Conservation (phyloP, 2,113 vertebrate genomes). For the Lophochroa leadbeateri region DNA sequence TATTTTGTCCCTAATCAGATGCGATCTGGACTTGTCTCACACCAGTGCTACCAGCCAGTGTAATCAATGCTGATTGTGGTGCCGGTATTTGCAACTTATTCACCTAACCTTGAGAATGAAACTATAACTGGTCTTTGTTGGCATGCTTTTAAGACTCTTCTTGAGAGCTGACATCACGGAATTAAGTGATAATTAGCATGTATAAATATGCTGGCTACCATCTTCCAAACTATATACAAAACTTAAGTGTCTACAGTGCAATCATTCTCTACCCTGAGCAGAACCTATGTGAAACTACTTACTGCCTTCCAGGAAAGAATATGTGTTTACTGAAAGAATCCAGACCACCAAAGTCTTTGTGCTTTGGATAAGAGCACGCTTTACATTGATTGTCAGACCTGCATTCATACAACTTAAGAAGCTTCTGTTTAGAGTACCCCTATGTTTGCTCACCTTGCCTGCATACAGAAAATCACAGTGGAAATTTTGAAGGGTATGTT, state of each 20-base stretch:
- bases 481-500: not conserved
- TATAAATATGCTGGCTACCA: not conserved
- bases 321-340: not conserved
- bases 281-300: not conserved
- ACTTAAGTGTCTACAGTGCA: not conserved
- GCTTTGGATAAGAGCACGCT: not conserved
- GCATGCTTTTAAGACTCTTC: not conserved
- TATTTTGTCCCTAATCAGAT: not conserved
- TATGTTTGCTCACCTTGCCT: not conserved
- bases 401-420: not conserved
- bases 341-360: not conserved
- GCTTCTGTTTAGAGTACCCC: not conserved
- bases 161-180: not conserved
- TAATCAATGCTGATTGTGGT: not conserved
- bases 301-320: not conserved
- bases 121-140: not conserved
- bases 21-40: not conserved
- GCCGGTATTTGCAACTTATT: not conserved
- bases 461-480: not conserved
- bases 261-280: not conserved
- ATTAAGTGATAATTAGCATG: not conserved
- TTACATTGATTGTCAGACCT: not conserved
- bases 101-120: not conserved
- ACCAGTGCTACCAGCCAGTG: not conserved
- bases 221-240: not conserved